Conservation (phyloP, 2,888 invertebrate genomes). For the Tipula vernalis region DNA sequence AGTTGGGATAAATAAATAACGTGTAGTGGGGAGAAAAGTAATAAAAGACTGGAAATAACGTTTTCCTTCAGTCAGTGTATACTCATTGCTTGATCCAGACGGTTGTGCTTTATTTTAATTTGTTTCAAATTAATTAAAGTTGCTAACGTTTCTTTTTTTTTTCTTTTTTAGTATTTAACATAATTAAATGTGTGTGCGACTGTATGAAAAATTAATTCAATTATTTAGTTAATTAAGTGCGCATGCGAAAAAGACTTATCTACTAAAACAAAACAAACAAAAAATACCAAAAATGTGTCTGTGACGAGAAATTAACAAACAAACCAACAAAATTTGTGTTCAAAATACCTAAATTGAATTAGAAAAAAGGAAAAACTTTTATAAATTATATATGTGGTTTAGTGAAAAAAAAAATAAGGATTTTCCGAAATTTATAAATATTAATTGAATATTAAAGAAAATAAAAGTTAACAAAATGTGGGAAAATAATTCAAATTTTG, state of each 20-base stretch:
- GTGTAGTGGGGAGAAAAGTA: not conserved
- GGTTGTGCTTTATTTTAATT: not conserved
- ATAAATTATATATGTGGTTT: not conserved
- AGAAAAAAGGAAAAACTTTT: not conserved
- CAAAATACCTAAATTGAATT: not conserved
- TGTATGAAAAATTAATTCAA: not conserved
- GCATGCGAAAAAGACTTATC: not conserved
- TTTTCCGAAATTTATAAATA: not conserved
- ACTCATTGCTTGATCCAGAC: not conserved
- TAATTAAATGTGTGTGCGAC: not conserved
- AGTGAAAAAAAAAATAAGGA: not conserved
- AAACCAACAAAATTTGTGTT: not conserved
- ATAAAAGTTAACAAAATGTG: slow-evolving; percentile 24
- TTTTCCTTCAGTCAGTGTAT: not conserved
- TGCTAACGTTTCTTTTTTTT: not conserved
- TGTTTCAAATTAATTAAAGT: not conserved
- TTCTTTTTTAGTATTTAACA: not conserved
- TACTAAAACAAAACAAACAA: not conserved
- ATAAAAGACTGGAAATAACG: slow-evolving; percentile 1
- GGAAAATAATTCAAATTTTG: slow-evolving; percentile 28
- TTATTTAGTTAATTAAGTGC: not conserved
- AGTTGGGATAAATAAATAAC: not conserved
- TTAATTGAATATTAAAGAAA: not conserved
- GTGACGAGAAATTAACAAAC: not conserved
- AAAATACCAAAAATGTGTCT: not conserved